These are phyloP conservation scores for Phyllostomus discolor DNA, from an alignment of 2,113 vertebrate genomes.

Conservation along the genomic window DNA sequence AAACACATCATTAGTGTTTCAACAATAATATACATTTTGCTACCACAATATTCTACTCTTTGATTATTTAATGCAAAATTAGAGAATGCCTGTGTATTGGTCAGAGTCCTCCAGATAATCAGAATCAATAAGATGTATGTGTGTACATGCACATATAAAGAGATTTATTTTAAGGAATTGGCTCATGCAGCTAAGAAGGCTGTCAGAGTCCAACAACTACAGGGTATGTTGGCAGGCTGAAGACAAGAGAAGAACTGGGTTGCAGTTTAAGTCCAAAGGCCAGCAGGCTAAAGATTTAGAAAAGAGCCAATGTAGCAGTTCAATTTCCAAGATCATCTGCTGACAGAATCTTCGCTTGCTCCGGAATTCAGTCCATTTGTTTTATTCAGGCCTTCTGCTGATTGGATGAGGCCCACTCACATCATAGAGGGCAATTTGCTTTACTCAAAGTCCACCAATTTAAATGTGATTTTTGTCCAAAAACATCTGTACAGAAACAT, in stretches of 20 bases:
- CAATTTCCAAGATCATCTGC: background rate
- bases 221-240: background rate
- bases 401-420: background rate
- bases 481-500: background rate
- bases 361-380: background rate
- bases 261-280: background rate
- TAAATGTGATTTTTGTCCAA: background rate
- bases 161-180: background rate
- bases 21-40: background rate
- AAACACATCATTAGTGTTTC: background rate
- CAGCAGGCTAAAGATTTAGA: background rate
- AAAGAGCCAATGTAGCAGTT: background rate
- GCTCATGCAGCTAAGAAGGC: background rate
- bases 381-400: background rate
- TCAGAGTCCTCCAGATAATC: background rate
- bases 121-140: background rate
- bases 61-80: background rate
- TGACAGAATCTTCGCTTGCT: background rate
- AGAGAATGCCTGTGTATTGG: background rate
- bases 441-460: background rate
- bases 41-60: background rate
- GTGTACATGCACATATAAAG: background rate
- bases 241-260: background rate
- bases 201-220: background rate
- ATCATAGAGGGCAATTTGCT: background rate